Percentiles rank a stretch among this genome's conserved stretches.
These are phyloP conservation scores for Trichonephila clavipes DNA, from an alignment of 1,140 invertebrate genomes.

Conservation along the genomic window DNA sequence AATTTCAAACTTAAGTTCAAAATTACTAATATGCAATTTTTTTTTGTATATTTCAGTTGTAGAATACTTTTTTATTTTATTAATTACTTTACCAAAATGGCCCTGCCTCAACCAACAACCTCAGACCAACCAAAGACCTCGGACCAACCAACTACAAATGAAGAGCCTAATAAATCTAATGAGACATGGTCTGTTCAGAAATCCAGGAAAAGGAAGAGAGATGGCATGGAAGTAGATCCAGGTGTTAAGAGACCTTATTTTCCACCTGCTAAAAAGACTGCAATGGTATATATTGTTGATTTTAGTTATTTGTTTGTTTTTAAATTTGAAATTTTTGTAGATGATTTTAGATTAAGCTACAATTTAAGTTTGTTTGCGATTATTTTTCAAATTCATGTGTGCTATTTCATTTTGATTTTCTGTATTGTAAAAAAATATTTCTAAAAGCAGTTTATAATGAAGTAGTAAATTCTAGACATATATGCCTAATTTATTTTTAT, in stretches of 20 bases:
- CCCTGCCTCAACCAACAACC: background rate
- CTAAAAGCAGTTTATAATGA: too few species aligned
- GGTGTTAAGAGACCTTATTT: slow-evolving; percentile 44
- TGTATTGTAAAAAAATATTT: background rate
- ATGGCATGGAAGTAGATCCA: slow-evolving; percentile 75
- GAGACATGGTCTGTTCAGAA: slow-evolving; percentile 32
- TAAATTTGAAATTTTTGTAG: too few species aligned
- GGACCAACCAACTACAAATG: background rate
- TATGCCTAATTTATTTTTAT: too few species aligned
- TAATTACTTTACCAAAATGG: background rate
- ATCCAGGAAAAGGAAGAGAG: slow-evolving; percentile 73
- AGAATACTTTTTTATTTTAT: background rate
- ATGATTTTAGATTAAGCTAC: too few species aligned
- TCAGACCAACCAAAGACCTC: background rate
- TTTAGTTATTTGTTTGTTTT: background rate
- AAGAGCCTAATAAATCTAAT: slow-evolving; percentile 3
- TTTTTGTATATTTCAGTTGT: background rate
- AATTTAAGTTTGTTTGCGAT: too few species aligned
- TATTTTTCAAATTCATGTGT: too few species aligned
- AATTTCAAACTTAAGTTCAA: background rate
- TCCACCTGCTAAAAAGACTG: slow-evolving; percentile 63
- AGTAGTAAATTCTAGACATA: too few species aligned
- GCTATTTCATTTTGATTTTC: too few species aligned
- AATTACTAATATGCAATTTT: background rate
- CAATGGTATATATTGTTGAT: slow-evolving; percentile 11